Evolutionary conservation across 2,888 invertebrate species (phyloP).

Genomic region (Spialia ferax): DNA sequence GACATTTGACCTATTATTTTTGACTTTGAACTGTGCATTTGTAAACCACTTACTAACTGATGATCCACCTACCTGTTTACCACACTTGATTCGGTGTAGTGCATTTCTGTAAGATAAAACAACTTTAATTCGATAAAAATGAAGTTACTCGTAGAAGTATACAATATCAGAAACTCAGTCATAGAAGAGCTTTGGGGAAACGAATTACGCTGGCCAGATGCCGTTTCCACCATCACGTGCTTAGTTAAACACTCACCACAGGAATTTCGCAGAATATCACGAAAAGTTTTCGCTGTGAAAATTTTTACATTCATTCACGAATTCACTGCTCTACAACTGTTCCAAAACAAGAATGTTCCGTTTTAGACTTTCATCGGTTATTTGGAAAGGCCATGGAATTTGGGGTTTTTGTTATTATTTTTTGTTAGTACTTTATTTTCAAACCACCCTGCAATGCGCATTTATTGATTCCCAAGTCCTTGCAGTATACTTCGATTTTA

Average conservation of each 20-base stretch:
- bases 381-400: background rate
- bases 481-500: background rate
- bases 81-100: no score
- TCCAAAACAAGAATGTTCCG: constrained; percentile 12
- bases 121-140: no score
- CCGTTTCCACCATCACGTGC: background rate
- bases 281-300: constrained; percentile 1
- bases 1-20: no score
- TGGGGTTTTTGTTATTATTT: background rate
- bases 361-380: constrained; percentile 5
- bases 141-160: background rate
- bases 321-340: constrained; percentile 3
- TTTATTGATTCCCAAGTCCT: background rate
- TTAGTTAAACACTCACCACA: background rate
- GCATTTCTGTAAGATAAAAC: no score
- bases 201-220: background rate
- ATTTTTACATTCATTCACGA: constrained; percentile 2
- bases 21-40: no score
- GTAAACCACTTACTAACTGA: no score
- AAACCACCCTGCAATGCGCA: background rate
- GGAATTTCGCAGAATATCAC: background rate
- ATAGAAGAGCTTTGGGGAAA: background rate
- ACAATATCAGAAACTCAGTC: background rate
- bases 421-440: background rate
- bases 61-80: no score